Conservation (phyloP, 2,888 invertebrate genomes). For the Hypena proboscidalis region DNA sequence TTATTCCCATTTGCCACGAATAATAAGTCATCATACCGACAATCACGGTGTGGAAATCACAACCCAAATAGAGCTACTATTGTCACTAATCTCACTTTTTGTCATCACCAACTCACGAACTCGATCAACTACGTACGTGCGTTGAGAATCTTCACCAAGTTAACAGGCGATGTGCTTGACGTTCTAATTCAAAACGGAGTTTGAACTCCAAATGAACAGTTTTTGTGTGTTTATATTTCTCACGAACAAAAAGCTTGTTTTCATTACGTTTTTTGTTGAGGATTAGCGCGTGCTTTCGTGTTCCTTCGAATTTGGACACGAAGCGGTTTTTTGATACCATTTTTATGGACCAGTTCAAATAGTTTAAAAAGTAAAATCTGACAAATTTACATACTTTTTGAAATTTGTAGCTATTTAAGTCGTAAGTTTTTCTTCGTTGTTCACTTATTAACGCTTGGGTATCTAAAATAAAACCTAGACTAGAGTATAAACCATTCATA, state of each 20-base stretch:
- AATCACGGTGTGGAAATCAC: slow-evolving; percentile 35
- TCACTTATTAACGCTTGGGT: slow-evolving; percentile 2
- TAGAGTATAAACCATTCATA: not conserved
- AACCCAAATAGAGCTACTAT: slow-evolving; percentile 52
- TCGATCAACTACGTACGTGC: slow-evolving; percentile 67
- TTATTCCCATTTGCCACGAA: slow-evolving; percentile 11
- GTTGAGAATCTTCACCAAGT: slow-evolving; percentile 55
- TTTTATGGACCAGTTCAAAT: slow-evolving; percentile 11
- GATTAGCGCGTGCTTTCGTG: slow-evolving; percentile 51
- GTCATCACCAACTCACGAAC: slow-evolving; percentile 56
- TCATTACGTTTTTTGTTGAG: slow-evolving; percentile 40
- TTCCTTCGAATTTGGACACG: slow-evolving; percentile 32
- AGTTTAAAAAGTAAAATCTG: slow-evolving; percentile 7
- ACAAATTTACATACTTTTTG: slow-evolving; percentile 10
- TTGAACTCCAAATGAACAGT: slow-evolving; percentile 45
- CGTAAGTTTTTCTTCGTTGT: slow-evolving; percentile 19
- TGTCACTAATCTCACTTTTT: slow-evolving; percentile 56
- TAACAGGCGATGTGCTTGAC: slow-evolving; percentile 65
- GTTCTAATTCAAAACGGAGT: slow-evolving; percentile 58
- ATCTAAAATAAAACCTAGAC: slow-evolving; percentile 6
- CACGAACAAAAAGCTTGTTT: slow-evolving; percentile 49
- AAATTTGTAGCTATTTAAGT: slow-evolving; percentile 6
- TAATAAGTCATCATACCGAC: slow-evolving; percentile 27
- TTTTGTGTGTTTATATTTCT: slow-evolving; percentile 62
- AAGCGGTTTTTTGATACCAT: slow-evolving; percentile 22